Percentiles rank a stretch among this genome's conserved stretches.
Evolutionary conservation across 2,797 vertebrate species (phyloP).

Genomic region (Hoplostethus mediterraneus): DNA sequence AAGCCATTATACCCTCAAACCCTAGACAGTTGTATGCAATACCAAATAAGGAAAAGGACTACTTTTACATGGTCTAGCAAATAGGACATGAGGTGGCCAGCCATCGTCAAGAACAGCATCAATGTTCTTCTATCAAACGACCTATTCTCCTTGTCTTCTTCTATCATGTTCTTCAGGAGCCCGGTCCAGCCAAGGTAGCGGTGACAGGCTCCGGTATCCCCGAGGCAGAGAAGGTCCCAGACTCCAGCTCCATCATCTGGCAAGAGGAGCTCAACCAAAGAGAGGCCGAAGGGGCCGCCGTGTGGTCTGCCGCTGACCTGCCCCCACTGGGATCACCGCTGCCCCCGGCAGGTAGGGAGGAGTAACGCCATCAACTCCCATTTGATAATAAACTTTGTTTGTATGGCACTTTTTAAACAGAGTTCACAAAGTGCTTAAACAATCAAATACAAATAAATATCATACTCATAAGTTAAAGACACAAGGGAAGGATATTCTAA

Average conservation of each 20-base stretch:
- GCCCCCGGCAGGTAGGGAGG: slow-evolving; percentile 74
- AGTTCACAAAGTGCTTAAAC: too few species aligned
- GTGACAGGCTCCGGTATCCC: slow-evolving; percentile 87
- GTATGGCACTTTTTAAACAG: too few species aligned
- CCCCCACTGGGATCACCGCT: slow-evolving; percentile 71
- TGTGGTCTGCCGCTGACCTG: slow-evolving; percentile 80
- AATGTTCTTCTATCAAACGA: too few species aligned
- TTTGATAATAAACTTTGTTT: too few species aligned
- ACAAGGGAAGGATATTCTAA: background rate
- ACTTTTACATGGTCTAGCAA: too few species aligned
- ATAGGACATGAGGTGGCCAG: too few species aligned
- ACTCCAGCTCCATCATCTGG: slow-evolving; percentile 89
- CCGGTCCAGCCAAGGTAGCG: slow-evolving; percentile 87
- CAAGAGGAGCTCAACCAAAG: slow-evolving; percentile 88
- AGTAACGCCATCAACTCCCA: background rate
- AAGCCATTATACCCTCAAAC: too few species aligned
- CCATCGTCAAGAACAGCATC: too few species aligned
- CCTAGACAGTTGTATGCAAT: too few species aligned
- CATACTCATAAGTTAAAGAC: background rate
- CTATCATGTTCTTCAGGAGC: slow-evolving; percentile 72
- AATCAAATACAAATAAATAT: background rate
- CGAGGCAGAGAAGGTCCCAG: slow-evolving; percentile 84
- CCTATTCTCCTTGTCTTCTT: background rate
- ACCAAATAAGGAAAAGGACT: too few species aligned
- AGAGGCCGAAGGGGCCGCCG: slow-evolving; percentile 80